A percentile compares a stretch with the other conserved stretches of the same genome.
phyloP scores from a whole-genome alignment of 2,113 vertebrate genomes.

The Scortum barcoo region DNA sequence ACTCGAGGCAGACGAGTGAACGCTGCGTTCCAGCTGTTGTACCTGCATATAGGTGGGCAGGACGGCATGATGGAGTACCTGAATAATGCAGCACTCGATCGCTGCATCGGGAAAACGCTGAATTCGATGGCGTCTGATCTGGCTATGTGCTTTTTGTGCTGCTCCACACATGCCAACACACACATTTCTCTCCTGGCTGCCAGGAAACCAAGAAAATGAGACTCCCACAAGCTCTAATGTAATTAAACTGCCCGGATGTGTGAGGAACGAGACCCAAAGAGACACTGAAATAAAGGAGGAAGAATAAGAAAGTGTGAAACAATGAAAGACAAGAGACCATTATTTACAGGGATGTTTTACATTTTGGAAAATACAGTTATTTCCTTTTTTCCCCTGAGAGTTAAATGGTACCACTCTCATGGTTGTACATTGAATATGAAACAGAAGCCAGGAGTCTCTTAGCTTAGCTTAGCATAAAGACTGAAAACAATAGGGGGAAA shows the following conservation, averaged over 20 bases:
- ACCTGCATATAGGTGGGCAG: conserved; percentile 5
- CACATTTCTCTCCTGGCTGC: conserved; percentile 3
- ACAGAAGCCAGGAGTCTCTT: no score
- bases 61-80: not conserved
- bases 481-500: no score
- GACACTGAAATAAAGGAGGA: not conserved
- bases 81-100: conserved; percentile 32
- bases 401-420: not conserved
- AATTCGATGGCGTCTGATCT: not conserved
- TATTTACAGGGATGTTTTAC: not conserved
- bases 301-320: not conserved
- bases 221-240: not conserved
- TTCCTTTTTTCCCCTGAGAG: not conserved
- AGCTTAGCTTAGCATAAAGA: not conserved
- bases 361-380: not conserved
- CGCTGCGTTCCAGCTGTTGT: conserved; percentile 1
- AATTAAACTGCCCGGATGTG: conserved; percentile 29
- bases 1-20: conserved; percentile 10
- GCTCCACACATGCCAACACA: not conserved
- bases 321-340: not conserved
- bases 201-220: conserved; percentile 11
- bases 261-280: not conserved
- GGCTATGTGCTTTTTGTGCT: not conserved
- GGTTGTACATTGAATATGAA: not conserved
- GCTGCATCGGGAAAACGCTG: conserved; percentile 15